Base-by-base conservation (phyloP, 2,888 invertebrate genomes). In the Sarcophaga variegata region DNA sequence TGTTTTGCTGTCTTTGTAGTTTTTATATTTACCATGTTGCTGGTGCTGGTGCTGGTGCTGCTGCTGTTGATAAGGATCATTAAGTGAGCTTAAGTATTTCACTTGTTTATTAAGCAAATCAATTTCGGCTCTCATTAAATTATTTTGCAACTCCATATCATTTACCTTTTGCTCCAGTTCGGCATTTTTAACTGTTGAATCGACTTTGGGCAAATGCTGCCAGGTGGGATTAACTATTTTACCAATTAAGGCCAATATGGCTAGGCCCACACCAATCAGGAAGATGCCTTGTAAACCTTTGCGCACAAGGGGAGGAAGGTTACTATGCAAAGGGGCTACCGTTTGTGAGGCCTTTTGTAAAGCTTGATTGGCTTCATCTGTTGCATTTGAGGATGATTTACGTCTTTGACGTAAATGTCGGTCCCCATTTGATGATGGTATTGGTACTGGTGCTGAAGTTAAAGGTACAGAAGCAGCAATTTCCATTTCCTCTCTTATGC, bases 61-160 rank as follows among this genome's bases (percentile, higher is more conserved):
- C 59, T n/a, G 37, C 62, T 75, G 59, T 22, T 86, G 86, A 10
- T 80, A 71, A 1, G 66, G 54, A 11, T 84, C 86, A 60, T 83
- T 89, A 4, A 89, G 20, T 5, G 86, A 87, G 14, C 83, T 90
- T 17, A 93, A 90, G 86, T 93, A 91, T 22, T 90, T 90, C 0
- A 93, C 88, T 79, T 93, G 91, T 74, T 92, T 92, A n/a, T 91
- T 89, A 37, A 93, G 88, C 60, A 93, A 90, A 81, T 93, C 93
- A 70, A 93, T 92, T 87, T 93, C 93, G 12, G 92, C 92, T 2
- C 93, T 90, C 90, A 93, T 91, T 12, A 93, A 88, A 88, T 92
- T 93, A 83, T 93, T 93, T 74, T 92, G 91, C 59, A 93, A 76
- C 78, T 93, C 93, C 80, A 93, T 86, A 11, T 92, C 91, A 4